phyloP scores from a whole-genome alignment of 2,888 invertebrate species.

The Macaria liturata region DNA sequence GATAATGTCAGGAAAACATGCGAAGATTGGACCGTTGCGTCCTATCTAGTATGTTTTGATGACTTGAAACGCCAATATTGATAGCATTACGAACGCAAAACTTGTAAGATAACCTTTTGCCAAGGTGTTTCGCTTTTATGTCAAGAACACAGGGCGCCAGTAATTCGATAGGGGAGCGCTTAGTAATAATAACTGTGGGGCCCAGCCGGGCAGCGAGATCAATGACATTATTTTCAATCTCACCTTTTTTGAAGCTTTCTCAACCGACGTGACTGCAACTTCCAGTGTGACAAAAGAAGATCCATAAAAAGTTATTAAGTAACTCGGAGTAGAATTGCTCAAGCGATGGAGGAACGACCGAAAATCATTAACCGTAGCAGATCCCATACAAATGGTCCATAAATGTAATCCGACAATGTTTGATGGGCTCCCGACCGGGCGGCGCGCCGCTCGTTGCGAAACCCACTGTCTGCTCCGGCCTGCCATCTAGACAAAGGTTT shows the following conservation, averaged over 20 bases:
- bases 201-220: conserved; percentile 26
- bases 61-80: conserved; percentile 23
- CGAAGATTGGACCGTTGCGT: conserved; percentile 34
- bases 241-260: conserved; percentile 30
- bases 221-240: conserved; percentile 37
- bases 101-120: conserved; percentile 50
- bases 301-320: conserved; percentile 57
- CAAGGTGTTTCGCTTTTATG: conserved; percentile 48
- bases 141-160: conserved; percentile 53
- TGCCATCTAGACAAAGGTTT: conserved; percentile 43
- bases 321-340: conserved; percentile 59
- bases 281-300: conserved; percentile 32
- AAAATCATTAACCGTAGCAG: conserved; percentile 74
- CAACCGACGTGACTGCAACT: conserved; percentile 33
- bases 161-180: conserved; percentile 55
- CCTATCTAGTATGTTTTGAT: background rate
- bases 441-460: conserved; percentile 55
- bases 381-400: conserved; percentile 76
- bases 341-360: conserved; percentile 55
- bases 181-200: conserved; percentile 54
- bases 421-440: conserved; percentile 56
- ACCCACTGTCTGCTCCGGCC: conserved; percentile 39
- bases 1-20: conserved; percentile 45
- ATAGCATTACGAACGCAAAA: conserved; percentile 36
- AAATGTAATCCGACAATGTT: conserved; percentile 76